Base-by-base conservation (phyloP, 2,113 vertebrate genomes). In the Lepisosteus oculatus region DNA sequence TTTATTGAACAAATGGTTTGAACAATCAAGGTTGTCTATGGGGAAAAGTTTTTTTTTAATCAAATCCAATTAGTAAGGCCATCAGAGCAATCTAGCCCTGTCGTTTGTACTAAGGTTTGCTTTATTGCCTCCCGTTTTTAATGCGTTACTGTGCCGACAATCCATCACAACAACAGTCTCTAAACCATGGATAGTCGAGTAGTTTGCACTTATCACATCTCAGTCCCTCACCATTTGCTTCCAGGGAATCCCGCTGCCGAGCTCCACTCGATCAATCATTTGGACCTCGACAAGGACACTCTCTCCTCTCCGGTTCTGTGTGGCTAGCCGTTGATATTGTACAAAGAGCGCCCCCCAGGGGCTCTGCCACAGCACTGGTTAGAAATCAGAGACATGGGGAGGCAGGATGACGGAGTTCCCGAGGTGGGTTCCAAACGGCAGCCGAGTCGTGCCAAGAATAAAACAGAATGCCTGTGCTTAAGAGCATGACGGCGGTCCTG, bases 311-410 rank as follows among this genome's bases (percentile, higher is more conserved):
- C 12, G 14, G n/a, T 11, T n/a, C 57, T 6, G 29, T 29, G 29
- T n/a, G 12, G 57, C 57, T 15, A n/a, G 12, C 4, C 12, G 7
- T 4, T n/a, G n/a, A 59, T 5, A 5, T 5, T 13, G 14, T 13
- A n/a, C 55, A 55, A 65, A 79, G 55, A 74, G 74, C 72, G 69
- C 75, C 78, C 78, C 79, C 81, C 80, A 76, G 74, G 65, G 74
- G 54, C 57, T 11, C n/a, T 6, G 57, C 9, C 5, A 0, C 12
- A 59, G 57, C 57, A 59, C 4, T 8, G 14, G 13, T 13, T 11
- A 59, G 47, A 51, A 45, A 66, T 41, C 29, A 55, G 29, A n/a
- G 72, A 66, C 5, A 51, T 51, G 47, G 5, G 47, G 42, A 68
- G 71, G 72, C 47, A 69, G 51, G 43, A 68, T 56, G 59, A 62